Base-by-base conservation (phyloP, 2,888 invertebrate genomes). In the Helicoverpa assulta region DNA sequence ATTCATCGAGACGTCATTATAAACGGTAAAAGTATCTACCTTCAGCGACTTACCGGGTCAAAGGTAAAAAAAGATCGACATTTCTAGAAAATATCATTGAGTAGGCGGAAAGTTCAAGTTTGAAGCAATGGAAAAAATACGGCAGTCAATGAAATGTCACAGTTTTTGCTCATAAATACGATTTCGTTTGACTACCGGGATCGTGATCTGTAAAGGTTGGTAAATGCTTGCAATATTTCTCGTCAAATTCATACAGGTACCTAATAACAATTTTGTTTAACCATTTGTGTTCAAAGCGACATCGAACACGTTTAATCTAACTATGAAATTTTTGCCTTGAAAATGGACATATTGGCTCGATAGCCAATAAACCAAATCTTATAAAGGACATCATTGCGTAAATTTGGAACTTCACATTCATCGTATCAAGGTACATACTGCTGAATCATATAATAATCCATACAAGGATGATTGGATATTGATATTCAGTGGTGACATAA, bases 1-100 rank as follows among this genome's bases (percentile, higher is more conserved):
- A 52, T 71, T 53, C 33, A 8, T 62, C n/a, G 14, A 50, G 51
- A 52, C 53, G 58, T 66, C 58, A 66, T 63, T 64, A n/a, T 21
- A 14, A 40, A 40, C 19, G 10, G 56, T 57, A 70, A 65, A 64
- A 58, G 50, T 19, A 51, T 29, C 26, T 40, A 51, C 40, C 26
- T 40, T 6, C 33, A 33, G 47, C 29, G 10, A 37, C 12, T 40
- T 18, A 54, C 37, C 52, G 14, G 26, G 4, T 14, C 29, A 33
- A 50, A 58, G 26, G 50, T 40, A 56, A 52, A 8, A 58, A n/a
- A 18, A 56, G 1, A 0, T n/a, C 51, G 65, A 74, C 43, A 61
- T 71, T 70, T 60, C 53, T 75, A 70, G 55, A 70, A 64, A 59
- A 47, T 73, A 68, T 37, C 73, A 56, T 73, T 62, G 57, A 59